Evolutionary conservation across 2,797 vertebrate species (phyloP), one percentile per base, ranked within the genome.

Genomic region (Gymnopithys bicolor): DNA sequence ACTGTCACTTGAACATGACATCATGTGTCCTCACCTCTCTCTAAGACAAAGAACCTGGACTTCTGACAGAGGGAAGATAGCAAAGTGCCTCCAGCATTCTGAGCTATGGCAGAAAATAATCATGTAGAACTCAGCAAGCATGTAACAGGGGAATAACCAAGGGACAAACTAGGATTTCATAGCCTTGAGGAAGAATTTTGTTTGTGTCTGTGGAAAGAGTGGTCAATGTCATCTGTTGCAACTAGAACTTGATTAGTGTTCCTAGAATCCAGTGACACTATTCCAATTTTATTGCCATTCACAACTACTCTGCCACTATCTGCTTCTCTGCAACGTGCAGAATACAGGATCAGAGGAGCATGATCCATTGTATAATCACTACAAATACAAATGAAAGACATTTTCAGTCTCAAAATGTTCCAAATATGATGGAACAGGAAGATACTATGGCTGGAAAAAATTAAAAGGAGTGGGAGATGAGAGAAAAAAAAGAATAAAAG

Each of bases 1-100:
- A 19, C 9, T 5, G 1, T 21, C 18, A 2, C 27, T 52, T 76
- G n/a, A 49, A 21, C 8, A 16, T 3, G 27, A 3, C 27, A n/a
- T 30, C 7, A 9, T 7, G 27, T 24, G 19, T 37, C 39, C 51
- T 80, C 25, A 33, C 24, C 9, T 63, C 63, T 39, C 23, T 37
- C 14, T 30, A 68, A 71, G 68, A 27, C 28, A 39, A 33, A 56
- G 17, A 59, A 46, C 9, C 37, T 35, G 60, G 28, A 19, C 8
- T 32, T 23, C 7, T 19, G n/a, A 17, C 27, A 11, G 16, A 19
- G 21, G 10, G 7, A 30, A 82, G 28, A 48, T 0, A 35, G 7
- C 4, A 74, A 73, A 71, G 7, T 46, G 19, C 51, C 63, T 74
- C 21, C 56, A 80, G 10, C 5, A 30, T 52, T 70, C 64, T 33